A percentile compares a stretch with the other conserved stretches of the same genome.
These are phyloP conservation scores for Pyralis farinalis DNA, from an alignment of 2,888 invertebrate species.

Conservation along the genomic window DNA sequence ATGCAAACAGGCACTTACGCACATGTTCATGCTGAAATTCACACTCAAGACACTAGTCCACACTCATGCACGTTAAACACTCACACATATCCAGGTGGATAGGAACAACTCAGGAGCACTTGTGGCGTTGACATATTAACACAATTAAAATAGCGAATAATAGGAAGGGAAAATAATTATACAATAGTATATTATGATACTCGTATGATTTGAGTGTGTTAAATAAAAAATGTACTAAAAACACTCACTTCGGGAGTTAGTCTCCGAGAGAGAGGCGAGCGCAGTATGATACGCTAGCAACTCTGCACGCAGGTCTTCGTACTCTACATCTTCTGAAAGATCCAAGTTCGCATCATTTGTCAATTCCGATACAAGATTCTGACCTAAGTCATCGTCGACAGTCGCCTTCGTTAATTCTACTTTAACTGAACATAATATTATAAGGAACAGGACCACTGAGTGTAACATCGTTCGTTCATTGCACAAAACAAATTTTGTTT, in stretches of 20 bases:
- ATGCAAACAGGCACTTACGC: too few species aligned
- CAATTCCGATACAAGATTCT: constrained; percentile 38
- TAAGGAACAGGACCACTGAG: constrained; percentile 32
- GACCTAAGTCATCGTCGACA: constrained; percentile 32
- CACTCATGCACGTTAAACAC: too few species aligned
- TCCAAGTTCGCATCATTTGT: constrained; percentile 56
- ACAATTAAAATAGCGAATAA: too few species aligned
- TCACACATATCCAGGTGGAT: too few species aligned
- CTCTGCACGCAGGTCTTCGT: constrained; percentile 67
- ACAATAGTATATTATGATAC: too few species aligned
- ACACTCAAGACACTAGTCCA: too few species aligned
- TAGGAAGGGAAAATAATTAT: too few species aligned
- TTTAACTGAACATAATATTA: constrained; percentile 26
- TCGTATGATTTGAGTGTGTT: too few species aligned
- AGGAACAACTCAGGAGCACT: too few species aligned
- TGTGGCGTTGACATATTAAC: too few species aligned
- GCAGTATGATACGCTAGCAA: constrained; percentile 62
- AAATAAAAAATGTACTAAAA: too few species aligned
- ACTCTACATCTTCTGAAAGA: constrained; percentile 61
- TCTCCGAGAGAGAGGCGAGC: constrained; percentile 38
- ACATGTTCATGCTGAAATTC: too few species aligned
- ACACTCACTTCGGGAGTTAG: constrained; percentile 27
- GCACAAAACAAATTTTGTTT: constrained; percentile 24
- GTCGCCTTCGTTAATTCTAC: constrained; percentile 11
- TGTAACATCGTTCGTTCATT: constrained; percentile 39